phyloP scores from a whole-genome alignment of 2,888 invertebrate species.

The Meghimatium bilineatum region DNA sequence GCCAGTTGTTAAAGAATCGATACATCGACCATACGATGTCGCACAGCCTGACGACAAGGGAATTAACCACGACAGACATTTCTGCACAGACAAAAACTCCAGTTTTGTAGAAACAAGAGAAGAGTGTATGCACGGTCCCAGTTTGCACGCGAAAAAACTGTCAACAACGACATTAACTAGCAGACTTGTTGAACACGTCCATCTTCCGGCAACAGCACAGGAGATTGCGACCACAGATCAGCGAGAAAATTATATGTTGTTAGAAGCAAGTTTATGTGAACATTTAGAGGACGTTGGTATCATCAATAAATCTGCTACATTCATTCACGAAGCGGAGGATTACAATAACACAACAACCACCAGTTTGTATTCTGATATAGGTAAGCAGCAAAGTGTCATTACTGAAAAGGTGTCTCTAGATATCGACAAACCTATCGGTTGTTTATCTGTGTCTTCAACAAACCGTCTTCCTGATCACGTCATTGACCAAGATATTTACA shows the following conservation, averaged over 20 bases:
- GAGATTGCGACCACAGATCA: constrained; percentile 23
- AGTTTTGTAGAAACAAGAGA: constrained; percentile 1
- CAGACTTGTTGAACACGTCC: not conserved
- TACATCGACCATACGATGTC: not conserved
- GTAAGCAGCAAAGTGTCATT: not conserved
- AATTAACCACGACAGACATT: not conserved
- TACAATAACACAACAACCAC: not conserved
- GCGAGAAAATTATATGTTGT: not conserved
- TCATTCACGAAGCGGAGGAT: not conserved
- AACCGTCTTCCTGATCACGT: not conserved
- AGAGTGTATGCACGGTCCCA: not conserved
- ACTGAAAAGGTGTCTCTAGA: not conserved
- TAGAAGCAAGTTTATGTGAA: not conserved
- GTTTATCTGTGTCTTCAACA: not conserved
- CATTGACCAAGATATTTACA: not conserved
- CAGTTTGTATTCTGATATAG: not conserved
- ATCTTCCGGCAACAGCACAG: constrained; percentile 1
- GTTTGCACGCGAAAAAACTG: not conserved
- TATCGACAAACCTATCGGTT: not conserved
- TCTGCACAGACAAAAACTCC: constrained; percentile 6
- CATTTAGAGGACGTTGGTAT: not conserved
- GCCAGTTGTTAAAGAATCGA: constrained; percentile 5
- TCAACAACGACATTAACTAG: not conserved
- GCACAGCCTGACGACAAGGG: not conserved
- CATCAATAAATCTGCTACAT: not conserved